A percentile compares a stretch with the other conserved stretches of the same genome.
phyloP scores from a whole-genome alignment of 2,797 vertebrate species.

The Sebastes flavidus region DNA sequence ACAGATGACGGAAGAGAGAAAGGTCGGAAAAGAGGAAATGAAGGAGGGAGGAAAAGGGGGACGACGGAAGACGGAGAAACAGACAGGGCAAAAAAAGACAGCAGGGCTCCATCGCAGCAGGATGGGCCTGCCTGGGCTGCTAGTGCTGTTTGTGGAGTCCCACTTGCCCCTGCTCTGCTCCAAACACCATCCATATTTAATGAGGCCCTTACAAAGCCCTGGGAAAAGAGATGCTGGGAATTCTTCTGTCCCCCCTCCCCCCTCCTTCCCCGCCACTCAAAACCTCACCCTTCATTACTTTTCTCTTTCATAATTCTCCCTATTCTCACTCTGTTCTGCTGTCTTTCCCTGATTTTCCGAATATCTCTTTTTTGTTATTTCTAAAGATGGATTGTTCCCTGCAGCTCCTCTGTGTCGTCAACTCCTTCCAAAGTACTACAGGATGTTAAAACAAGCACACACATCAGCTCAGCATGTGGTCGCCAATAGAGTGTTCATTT shows the following conservation, averaged over 20 bases:
- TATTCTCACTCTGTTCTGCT: not conserved
- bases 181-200: conserved; percentile 82
- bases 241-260: conserved; percentile 17
- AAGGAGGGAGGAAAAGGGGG: not conserved
- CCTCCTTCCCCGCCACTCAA: conserved; percentile 18
- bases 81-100: conserved; percentile 17
- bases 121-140: conserved; percentile 35
- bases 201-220: conserved; percentile 73
- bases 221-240: conserved; percentile 71
- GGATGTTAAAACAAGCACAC: not conserved
- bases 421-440: not conserved
- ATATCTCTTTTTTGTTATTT: conserved; percentile 4
- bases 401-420: not conserved
- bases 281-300: conserved; percentile 20
- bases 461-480: conserved; percentile 1
- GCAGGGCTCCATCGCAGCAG: conserved; percentile 25
- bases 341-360: not conserved
- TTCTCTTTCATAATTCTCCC: conserved; percentile 27
- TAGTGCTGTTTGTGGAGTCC: conserved; percentile 72
- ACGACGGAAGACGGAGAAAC: conserved; percentile 1
- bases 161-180: conserved; percentile 73
- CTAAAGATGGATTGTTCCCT: conserved; percentile 14
- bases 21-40: not conserved
- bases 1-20: not conserved
- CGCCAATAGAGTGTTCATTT: not conserved